Conservation (phyloP, 2,888 invertebrate species). For the Conus canariensis region DNA sequence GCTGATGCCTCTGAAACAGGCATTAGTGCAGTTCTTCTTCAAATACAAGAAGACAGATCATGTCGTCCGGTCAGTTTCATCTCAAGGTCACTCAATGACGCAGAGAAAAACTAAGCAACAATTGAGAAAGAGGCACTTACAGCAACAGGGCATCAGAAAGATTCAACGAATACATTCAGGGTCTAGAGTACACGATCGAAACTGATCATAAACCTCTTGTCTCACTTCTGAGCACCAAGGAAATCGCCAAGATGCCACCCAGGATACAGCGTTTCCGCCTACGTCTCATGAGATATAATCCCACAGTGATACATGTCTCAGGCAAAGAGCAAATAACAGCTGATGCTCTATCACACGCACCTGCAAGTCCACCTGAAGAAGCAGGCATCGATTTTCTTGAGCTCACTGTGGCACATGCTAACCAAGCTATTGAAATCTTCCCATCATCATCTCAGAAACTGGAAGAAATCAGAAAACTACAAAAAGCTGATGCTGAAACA, state of each 20-base stretch:
- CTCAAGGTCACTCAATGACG: neutral
- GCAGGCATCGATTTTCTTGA: neutral
- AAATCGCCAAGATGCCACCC: neutral
- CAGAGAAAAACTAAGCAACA: neutral
- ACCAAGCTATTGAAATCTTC: neutral
- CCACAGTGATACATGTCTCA: neutral
- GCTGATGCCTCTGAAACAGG: neutral
- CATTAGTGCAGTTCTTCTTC: neutral
- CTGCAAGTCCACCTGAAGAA: neutral
- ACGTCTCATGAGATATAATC: neutral
- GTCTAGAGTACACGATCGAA: conserved; percentile 3
- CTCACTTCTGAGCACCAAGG: neutral
- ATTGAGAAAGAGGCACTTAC: conserved; percentile 19
- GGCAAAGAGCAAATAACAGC: conserved; percentile 15
- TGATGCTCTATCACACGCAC: conserved; percentile 22
- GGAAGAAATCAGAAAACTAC: conserved; percentile 2
- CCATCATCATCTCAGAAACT: neutral
- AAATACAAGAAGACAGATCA: neutral
- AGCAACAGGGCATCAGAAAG: neutral
- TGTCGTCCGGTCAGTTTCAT: neutral
- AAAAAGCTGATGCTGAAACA: neutral
- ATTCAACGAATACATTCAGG: neutral
- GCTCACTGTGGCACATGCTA: neutral
- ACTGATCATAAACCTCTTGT: conserved; percentile 18
- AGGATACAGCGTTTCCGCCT: neutral